These are phyloP conservation scores for Diploptera punctata DNA, from an alignment of 2,888 invertebrate genomes.

Conservation along the genomic window DNA sequence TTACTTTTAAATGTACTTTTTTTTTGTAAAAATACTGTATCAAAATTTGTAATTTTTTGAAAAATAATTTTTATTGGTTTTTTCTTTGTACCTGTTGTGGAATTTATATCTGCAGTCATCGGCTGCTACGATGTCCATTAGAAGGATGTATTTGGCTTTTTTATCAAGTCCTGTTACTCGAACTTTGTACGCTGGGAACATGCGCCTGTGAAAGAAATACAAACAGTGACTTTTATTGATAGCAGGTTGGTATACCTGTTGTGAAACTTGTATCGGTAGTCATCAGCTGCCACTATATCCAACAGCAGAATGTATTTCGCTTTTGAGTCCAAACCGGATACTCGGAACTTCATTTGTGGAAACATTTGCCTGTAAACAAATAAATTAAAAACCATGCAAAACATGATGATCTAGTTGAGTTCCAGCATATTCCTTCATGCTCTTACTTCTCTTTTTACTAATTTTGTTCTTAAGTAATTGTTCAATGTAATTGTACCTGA, in stretches of 20 bases:
- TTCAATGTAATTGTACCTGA: no score
- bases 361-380: conserved; percentile 93
- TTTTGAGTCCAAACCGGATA: conserved; percentile 97
- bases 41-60: conserved; percentile 10
- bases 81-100: conserved; percentile 80
- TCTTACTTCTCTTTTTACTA: no score
- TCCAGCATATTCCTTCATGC: background rate
- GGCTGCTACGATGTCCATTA: conserved; percentile 97
- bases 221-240: conserved; percentile 35
- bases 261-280: conserved; percentile 98
- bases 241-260: conserved; percentile 72
- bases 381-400: conserved; percentile 13
- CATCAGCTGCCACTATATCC: conserved; percentile 99
- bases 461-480: no score
- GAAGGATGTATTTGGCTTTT: conserved; percentile 95
- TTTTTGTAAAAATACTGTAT: no score
- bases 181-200: conserved; percentile 98
- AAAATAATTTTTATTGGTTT: conserved; percentile 26
- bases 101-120: conserved; percentile 96
- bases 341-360: conserved; percentile 99
- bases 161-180: conserved; percentile 96
- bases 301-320: conserved; percentile 98
- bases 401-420: background rate
- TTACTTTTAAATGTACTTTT: background rate
- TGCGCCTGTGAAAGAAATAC: conserved; percentile 73